Evolutionary conservation across 2,888 invertebrate species (phyloP).

Genomic region (Prenolepis imparis): DNA sequence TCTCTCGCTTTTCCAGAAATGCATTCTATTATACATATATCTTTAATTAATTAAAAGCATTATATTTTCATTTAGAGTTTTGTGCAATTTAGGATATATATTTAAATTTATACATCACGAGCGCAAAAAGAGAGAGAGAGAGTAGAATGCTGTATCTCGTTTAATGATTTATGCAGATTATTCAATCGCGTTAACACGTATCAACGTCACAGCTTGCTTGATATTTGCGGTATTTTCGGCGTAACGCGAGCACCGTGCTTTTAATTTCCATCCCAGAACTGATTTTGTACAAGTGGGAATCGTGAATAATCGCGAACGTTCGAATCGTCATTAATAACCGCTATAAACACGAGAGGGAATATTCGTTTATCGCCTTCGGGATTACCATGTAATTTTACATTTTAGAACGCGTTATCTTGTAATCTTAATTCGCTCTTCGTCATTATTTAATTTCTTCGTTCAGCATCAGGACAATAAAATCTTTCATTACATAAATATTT

Average conservation of each 20-base stretch:
- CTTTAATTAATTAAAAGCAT: not conserved
- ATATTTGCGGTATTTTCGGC: conserved; percentile 24
- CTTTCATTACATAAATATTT: not conserved
- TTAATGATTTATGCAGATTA: conserved; percentile 6
- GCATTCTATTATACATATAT: too few relatives aligned
- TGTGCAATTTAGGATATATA: not conserved
- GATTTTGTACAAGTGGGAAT: conserved; percentile 3
- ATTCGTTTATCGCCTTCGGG: not conserved
- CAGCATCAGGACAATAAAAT: not conserved
- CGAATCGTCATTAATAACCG: not conserved
- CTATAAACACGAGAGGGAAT: not conserved
- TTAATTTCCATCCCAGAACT: not conserved
- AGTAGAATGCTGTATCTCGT: not conserved
- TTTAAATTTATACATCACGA: not conserved
- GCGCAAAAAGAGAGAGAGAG: not conserved
- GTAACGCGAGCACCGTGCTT: not conserved
- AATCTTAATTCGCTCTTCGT: not conserved
- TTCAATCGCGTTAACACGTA: conserved; percentile 10
- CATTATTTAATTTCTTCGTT: conserved; percentile 17
- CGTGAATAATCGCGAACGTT: conserved; percentile 4
- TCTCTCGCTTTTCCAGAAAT: not conserved
- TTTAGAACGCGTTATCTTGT: not conserved
- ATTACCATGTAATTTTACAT: not conserved
- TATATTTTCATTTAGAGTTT: not conserved
- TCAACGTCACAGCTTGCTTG: not conserved